Percentiles rank a stretch among this genome's conserved stretches.
Evolutionary conservation across 2,797 vertebrate genomes (phyloP).

Genomic region (Gouania willdenowi): DNA sequence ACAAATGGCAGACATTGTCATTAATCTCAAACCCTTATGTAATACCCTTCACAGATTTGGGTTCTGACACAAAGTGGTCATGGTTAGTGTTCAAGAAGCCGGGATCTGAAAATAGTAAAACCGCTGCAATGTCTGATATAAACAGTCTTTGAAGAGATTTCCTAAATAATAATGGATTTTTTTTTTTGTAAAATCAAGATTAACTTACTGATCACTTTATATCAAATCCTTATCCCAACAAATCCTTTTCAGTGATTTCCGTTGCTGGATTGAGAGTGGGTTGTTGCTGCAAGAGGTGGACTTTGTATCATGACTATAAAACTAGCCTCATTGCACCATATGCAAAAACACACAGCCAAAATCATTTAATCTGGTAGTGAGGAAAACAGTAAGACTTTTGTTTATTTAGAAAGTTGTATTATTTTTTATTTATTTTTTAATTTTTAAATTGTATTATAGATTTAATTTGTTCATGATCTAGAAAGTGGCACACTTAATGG

Average conservation of each 20-base stretch:
- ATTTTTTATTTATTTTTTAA: too few relatives aligned
- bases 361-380: constrained; percentile 16
- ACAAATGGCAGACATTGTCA: constrained; percentile 10
- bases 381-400: background rate
- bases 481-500: too few relatives aligned
- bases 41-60: background rate
- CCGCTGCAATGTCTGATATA: too few relatives aligned
- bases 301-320: constrained; percentile 68
- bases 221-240: constrained; percentile 31
- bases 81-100: background rate
- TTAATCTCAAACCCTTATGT: background rate
- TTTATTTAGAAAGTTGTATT: too few relatives aligned
- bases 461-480: too few relatives aligned
- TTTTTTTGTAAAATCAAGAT: constrained; percentile 4
- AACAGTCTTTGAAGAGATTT: too few relatives aligned
- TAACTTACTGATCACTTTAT: constrained; percentile 34
- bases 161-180: background rate
- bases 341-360: background rate
- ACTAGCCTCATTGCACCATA: constrained; percentile 4
- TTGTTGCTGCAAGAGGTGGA: constrained; percentile 64
- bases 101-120: background rate
- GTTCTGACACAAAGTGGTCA: background rate
- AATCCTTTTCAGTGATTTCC: constrained; percentile 36
- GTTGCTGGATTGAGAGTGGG: constrained; percentile 23
- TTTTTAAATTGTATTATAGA: too few relatives aligned